Evolutionary conservation across 2,113 vertebrate genomes (phyloP).

Genomic region (Eudyptes chrysolophus): DNA sequence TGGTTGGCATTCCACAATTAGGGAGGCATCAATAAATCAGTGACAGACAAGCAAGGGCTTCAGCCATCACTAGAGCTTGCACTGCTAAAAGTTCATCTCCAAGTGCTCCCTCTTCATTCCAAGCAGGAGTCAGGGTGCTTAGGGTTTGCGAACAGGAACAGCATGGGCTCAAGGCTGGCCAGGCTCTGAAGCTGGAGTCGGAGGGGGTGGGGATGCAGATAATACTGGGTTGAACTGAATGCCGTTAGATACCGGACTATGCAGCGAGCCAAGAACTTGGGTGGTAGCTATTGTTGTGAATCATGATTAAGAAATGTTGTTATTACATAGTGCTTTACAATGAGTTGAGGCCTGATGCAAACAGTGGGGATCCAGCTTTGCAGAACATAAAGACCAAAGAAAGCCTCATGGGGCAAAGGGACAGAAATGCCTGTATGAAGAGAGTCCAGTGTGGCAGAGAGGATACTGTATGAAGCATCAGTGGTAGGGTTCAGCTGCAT

Average conservation of each 20-base stretch:
- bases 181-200: not conserved
- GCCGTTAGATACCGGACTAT: not conserved
- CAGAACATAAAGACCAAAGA: not conserved
- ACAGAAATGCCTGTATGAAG: not conserved
- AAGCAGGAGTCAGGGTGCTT: not conserved
- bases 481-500: not conserved
- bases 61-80: not conserved
- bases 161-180: not conserved
- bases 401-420: not conserved
- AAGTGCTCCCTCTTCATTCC: slow-evolving; percentile 15
- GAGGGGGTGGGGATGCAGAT: not conserved
- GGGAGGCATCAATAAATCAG: slow-evolving; percentile 50
- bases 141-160: not conserved
- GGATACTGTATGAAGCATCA: not conserved
- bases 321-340: slow-evolving; percentile 16
- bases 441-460: not conserved
- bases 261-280: slow-evolving; percentile 31
- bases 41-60: not conserved
- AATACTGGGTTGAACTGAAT: not conserved
- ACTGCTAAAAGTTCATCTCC: slow-evolving; percentile 31
- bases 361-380: not conserved
- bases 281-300: slow-evolving; percentile 58
- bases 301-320: slow-evolving; percentile 45
- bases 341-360: not conserved
- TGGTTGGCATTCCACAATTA: slow-evolving; percentile 41